phyloP scores from a whole-genome alignment of 37 sponge, comb jelly and placozoan species.

The Axinella damicornis region DNA sequence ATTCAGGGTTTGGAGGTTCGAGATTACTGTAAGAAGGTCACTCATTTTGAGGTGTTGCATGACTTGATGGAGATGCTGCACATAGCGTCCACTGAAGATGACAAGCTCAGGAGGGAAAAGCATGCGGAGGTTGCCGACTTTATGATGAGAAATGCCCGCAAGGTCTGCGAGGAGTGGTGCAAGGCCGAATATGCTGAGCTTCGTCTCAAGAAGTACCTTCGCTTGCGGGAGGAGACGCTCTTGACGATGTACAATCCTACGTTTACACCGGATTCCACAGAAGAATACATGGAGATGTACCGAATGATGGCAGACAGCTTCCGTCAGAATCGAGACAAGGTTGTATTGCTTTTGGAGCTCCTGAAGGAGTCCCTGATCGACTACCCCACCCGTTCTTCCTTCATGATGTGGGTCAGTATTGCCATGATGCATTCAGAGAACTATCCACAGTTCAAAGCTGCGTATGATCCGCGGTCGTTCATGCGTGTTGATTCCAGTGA shows the following conservation, averaged over 20 bases:
- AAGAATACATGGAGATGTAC: constrained; percentile 76
- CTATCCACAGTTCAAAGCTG: constrained; percentile 48
- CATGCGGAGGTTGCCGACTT: constrained; percentile 51
- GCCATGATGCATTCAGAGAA: constrained; percentile 71
- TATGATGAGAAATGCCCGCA: constrained; percentile 61
- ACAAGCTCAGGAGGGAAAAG: constrained; percentile 8
- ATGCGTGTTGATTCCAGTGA: constrained; percentile 55
- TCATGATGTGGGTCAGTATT: constrained; percentile 73
- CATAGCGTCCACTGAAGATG: constrained; percentile 66
- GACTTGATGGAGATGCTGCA: constrained; percentile 80
- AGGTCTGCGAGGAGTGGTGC: constrained; percentile 85
- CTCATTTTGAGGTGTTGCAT: constrained; percentile 65
- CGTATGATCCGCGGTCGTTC: constrained; percentile 41
- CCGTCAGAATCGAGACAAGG: constrained; percentile 36
- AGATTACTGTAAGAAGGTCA: constrained; percentile 48
- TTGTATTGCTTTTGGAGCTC: constrained; percentile 38
- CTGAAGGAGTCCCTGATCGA: constrained; percentile 65
- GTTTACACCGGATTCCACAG: constrained; percentile 21
- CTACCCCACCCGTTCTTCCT: constrained; percentile 53
- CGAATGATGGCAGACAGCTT: constrained; percentile 61
- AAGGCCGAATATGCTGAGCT: constrained; percentile 54
- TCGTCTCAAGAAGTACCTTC: constrained; percentile 51
- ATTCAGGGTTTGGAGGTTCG: constrained; percentile 44
- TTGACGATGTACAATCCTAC: constrained; percentile 33
- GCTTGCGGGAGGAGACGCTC: constrained; percentile 54